Evolutionary conservation across 2,113 vertebrate genomes (phyloP).

Genomic region (Porphyrio hochstetteri): DNA sequence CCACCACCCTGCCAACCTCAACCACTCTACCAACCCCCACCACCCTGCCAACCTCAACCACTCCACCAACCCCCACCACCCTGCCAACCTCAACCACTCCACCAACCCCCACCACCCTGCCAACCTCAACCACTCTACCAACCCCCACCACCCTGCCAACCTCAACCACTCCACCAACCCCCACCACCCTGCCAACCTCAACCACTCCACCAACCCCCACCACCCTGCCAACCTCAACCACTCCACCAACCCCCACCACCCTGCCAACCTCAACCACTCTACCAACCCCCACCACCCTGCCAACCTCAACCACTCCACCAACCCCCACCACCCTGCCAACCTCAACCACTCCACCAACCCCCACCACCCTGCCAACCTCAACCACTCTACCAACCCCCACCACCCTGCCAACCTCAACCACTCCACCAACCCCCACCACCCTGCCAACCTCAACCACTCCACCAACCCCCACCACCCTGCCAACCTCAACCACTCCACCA

Average conservation of each 20-base stretch:
- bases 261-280: not conserved
- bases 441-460: not conserved
- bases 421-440: not conserved
- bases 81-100: too few species aligned
- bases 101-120: not conserved
- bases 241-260: not conserved
- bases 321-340: not conserved
- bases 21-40: not conserved
- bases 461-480: not conserved
- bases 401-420: too few species aligned
- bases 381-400: too few species aligned
- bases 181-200: too few species aligned
- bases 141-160: too few species aligned
- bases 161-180: too few species aligned
- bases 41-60: not conserved
- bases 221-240: not conserved
- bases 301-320: not conserved
- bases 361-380: too few species aligned
- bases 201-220: not conserved
- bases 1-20: not conserved
- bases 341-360: not conserved
- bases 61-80: too few species aligned
- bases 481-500: too few species aligned
- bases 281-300: too few species aligned
- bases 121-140: too few species aligned